Base-by-base conservation (phyloP, 2,888 invertebrate species). In the Tetrapedia diversipes region DNA sequence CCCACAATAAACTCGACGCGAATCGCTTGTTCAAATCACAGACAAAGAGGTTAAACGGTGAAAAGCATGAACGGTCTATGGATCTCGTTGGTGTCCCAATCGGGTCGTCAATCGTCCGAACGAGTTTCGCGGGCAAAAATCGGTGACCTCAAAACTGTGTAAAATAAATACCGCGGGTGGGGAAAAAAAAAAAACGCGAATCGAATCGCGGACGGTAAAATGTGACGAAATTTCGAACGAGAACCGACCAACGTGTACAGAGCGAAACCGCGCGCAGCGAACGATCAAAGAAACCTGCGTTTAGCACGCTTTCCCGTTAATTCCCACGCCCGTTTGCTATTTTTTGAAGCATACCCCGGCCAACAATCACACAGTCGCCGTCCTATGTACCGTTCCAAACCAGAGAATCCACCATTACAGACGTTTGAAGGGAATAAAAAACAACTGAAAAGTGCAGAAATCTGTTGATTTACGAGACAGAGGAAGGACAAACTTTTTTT, bases 241-340 rank as follows among this genome's bases (percentile, higher is more conserved):
- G 54, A 7, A 22, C 22, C 37, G 24, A 14, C 24, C 37, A 37
- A 14, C 24, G 14, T 19, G 54, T 39, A 24, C 54, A 1, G n/a
- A 2, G 61, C 24, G 41, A 22, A 60, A 24, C 37, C 47, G 7
- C 29, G 14, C 16, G 14, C 16, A 14, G 3, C 27, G 10, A 37
- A n/a, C 51, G 27, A 8, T 43, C 19, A 22, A 71, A 68, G 43
- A 68, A 71, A 57, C 68, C 14, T 51, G 10, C 41, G 6, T 66
- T 71, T 51, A 71, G 39, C 49, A 66, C 66, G 66, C 70, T 66
- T 71, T 71, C 66, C 27, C 56, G 22, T 71, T 37, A 66, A 66
- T 57, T 56, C 49, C 11, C 41, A 19, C 16, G 24, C 16, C 24
- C 32, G 16, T 39, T 49, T 39, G 4, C 41, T n/a, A 53, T 27